Conservation (phyloP, 2,888 invertebrate genomes). For the Ormyrus rosae region DNA sequence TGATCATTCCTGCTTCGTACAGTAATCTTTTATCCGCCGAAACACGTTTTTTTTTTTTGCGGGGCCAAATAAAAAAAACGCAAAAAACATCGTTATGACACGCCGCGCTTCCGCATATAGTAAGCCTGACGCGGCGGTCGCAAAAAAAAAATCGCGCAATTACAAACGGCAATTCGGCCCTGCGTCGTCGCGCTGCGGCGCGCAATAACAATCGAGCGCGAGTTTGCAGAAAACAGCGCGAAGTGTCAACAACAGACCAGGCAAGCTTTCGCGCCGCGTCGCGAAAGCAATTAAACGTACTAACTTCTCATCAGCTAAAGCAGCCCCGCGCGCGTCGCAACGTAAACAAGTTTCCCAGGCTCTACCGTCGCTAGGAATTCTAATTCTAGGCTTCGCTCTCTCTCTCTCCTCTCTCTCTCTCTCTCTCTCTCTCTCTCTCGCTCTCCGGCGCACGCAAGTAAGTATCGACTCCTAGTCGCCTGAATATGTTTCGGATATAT, state of each 20-base stretch:
- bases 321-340: slow-evolving; percentile 7
- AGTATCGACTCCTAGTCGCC: not conserved
- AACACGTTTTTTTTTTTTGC: too few relatives aligned
- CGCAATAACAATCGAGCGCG: not conserved
- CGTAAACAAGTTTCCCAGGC: slow-evolving; percentile 46
- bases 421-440: not conserved
- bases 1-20: not conserved
- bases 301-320: slow-evolving; percentile 47
- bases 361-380: not conserved
- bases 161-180: not conserved
- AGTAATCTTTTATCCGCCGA: too few relatives aligned
- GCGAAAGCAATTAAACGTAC: slow-evolving; percentile 51
- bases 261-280: not conserved
- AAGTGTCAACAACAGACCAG: slow-evolving; percentile 45
- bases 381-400: not conserved
- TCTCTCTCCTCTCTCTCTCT: not conserved
- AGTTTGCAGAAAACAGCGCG: slow-evolving; percentile 27
- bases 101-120: not conserved
- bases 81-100: not conserved
- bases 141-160: not conserved
- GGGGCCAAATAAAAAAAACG: too few relatives aligned
- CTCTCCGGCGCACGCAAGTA: not conserved
- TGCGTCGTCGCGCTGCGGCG: not conserved
- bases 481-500: slow-evolving; percentile 18
- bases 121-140: too few relatives aligned